Evolutionary conservation across 2,113 vertebrate species (phyloP), one percentile per base, ranked within the genome.

Genomic region (Rhynchomys soricoides): DNA sequence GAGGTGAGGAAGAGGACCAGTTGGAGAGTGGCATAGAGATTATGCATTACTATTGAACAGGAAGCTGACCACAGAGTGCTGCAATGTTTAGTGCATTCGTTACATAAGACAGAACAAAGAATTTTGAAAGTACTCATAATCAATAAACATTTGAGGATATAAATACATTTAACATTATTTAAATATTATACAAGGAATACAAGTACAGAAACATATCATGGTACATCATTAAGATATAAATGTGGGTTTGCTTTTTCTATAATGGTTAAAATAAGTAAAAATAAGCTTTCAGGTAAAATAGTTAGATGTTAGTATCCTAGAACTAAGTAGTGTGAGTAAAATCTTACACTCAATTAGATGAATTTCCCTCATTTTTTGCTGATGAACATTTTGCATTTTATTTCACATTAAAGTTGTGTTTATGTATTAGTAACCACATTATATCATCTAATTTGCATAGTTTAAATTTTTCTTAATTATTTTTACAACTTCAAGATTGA

Each of bases 301-400:
- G 79, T 59, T 55, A 75, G 52, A 75, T 29, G 29, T 34, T 66
- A 15, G 11, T 83, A 40, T 73, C 34, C 11, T 75, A 81, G 15
- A 89, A 37, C 37, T 12, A 78, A 59, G 15, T 17, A 91, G 83
- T 92, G 26, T 37, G 45, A 31, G 26, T 91, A 89, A 78, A 81
- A 87, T 24, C 29, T 89, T 1, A 37, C 83, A 62, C 13, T 70
- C 10, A 68, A 43, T 88, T 95, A 77, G 31, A 77, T 71, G 9
- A n/a, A 86, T 81, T 71, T 91, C 34, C 21, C 89, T 86, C 31
- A 57, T 48, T 50, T 97, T 87, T 88, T 85, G 86, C 74, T n/a
- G n/a, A n/a, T 75, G 90, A 90, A 26, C 2, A 79, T 79, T 79
- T 78, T 37, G 8, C 50, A 79, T 52, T 77, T 48, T 48, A 75